phyloP scores from a whole-genome alignment of 2,113 vertebrate species.

The Peucedramus taeniatus region DNA sequence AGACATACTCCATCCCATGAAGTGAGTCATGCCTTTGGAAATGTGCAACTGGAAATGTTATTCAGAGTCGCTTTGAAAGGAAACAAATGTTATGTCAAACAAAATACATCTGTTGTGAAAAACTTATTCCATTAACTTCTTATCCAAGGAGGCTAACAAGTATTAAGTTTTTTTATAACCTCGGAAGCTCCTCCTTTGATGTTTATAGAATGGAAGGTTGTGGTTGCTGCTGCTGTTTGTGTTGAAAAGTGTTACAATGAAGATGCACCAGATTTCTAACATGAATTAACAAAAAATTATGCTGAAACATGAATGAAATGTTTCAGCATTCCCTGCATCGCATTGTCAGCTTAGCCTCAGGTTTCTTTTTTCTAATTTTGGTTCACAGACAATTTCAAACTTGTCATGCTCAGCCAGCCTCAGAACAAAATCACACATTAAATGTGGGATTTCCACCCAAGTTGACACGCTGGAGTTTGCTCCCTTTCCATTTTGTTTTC shows the following conservation, averaged over 20 bases:
- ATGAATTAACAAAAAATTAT: not conserved
- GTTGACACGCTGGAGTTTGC: not conserved
- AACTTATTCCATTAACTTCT: not conserved
- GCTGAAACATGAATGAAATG: constrained; percentile 16
- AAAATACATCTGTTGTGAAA: not conserved
- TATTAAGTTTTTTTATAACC: not conserved
- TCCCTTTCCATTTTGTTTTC: not conserved
- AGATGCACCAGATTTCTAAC: not conserved
- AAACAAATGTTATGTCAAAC: not conserved
- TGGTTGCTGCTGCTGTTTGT: not conserved
- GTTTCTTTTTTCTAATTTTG: not conserved
- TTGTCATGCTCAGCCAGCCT: not conserved
- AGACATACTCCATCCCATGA: not conserved
- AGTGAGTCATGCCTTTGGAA: not conserved
- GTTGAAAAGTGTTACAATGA: constrained; percentile 21
- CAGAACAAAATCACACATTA: not conserved
- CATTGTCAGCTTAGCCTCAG: not conserved
- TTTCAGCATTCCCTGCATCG: not conserved
- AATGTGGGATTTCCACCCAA: not conserved
- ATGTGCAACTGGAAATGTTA: not conserved
- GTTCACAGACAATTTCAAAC: not conserved
- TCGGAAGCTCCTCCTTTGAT: not conserved
- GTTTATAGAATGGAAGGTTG: not conserved
- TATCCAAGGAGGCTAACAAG: not conserved
- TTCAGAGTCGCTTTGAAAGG: not conserved